These are phyloP conservation scores for Bursaphelenchus okinawaensis DNA, from an alignment of 2,888 invertebrate genomes.

Conservation along the genomic window DNA sequence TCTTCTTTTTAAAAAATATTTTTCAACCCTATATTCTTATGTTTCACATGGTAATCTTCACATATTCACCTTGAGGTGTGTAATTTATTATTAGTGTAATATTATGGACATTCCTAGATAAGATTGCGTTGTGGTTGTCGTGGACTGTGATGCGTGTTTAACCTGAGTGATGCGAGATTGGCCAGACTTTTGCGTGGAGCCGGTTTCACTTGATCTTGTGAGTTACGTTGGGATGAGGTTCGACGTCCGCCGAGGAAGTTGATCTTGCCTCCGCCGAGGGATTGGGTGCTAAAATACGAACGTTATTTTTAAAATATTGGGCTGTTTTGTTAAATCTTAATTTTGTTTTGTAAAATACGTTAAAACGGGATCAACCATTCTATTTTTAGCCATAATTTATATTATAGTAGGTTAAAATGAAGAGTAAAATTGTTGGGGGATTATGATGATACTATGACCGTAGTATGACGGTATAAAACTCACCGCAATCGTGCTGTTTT, in stretches of 20 bases:
- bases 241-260: constrained; percentile 14
- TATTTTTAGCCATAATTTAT: too few relatives aligned
- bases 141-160: background rate
- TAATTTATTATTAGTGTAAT: background rate
- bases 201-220: background rate
- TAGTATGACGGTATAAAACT: too few relatives aligned
- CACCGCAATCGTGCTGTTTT: constrained; percentile 15
- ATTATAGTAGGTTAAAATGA: too few relatives aligned
- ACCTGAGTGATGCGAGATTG: background rate
- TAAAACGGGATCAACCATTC: too few relatives aligned
- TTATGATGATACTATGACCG: too few relatives aligned
- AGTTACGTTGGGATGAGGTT: background rate
- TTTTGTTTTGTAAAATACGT: too few relatives aligned
- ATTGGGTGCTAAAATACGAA: constrained; percentile 19
- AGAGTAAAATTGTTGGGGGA: too few relatives aligned
- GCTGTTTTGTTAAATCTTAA: too few relatives aligned
- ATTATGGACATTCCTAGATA: background rate
- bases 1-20: too few relatives aligned
- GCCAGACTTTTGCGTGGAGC: background rate
- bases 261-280: constrained; percentile 18
- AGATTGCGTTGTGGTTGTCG: constrained; percentile 9
- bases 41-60: too few relatives aligned
- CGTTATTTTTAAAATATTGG: too few relatives aligned
- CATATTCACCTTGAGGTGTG: background rate
- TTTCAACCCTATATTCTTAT: too few relatives aligned